These are phyloP conservation scores for Dinocampus coccinellae DNA, from an alignment of 2,888 invertebrate genomes.

Conservation along the genomic window DNA sequence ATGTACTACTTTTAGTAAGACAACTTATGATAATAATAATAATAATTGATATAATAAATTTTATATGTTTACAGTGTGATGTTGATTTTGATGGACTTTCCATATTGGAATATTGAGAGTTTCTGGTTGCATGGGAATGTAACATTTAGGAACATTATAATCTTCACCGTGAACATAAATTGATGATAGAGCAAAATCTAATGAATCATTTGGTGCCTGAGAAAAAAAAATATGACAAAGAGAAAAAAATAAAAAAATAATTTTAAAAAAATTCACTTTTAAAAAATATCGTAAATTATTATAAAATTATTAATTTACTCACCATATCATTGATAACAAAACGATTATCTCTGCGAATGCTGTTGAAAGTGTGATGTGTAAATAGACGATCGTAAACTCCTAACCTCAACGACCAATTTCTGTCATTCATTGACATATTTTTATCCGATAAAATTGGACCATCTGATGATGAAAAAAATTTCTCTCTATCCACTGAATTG, in stretches of 20 bases:
- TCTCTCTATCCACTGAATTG: constrained; percentile 61
- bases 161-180: constrained; percentile 79
- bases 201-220: constrained; percentile 76
- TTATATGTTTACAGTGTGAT: constrained; percentile 49
- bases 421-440: constrained; percentile 55
- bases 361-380: constrained; percentile 75
- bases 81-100: constrained; percentile 76
- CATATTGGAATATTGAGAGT: constrained; percentile 77
- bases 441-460: constrained; percentile 55
- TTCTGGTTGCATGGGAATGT: constrained; percentile 78
- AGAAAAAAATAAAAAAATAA: not conserved
- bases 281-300: no score
- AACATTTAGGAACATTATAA: constrained; percentile 59
- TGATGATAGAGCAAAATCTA: constrained; percentile 78
- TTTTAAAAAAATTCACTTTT: not conserved
- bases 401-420: constrained; percentile 57
- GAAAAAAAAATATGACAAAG: constrained; percentile 23
- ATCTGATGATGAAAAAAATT: constrained; percentile 53
- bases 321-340: constrained; percentile 54
- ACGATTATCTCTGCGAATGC: constrained; percentile 69
- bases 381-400: constrained; percentile 71
- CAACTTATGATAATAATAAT: no score
- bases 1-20: not conserved
- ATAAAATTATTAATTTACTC: constrained; percentile 17
- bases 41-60: no score